A percentile compares a stretch with the other conserved stretches of the same genome.
Conservation (phyloP, 1,140 invertebrate genomes). For the Diachasmimorpha longicaudata region DNA sequence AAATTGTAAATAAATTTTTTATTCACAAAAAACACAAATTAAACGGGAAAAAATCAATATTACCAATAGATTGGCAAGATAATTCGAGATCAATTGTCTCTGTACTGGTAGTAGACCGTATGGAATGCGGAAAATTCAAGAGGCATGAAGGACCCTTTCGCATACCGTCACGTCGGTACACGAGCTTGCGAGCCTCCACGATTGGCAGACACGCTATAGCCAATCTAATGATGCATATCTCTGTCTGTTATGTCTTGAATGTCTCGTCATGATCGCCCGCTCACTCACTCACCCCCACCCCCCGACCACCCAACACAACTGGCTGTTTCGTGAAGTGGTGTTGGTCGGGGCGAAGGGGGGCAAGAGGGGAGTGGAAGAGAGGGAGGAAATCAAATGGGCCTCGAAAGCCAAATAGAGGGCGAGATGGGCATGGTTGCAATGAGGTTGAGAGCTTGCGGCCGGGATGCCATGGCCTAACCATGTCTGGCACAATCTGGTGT, state of each 20-base stretch:
- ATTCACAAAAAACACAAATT: no score
- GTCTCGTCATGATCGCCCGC: slow-evolving; percentile 45
- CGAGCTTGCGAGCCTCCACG: slow-evolving; percentile 34
- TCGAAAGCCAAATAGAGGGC: slow-evolving; percentile 34
- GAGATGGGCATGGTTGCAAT: slow-evolving; percentile 48
- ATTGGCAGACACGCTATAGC: slow-evolving; percentile 38
- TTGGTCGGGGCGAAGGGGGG: no score
- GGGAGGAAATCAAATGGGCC: slow-evolving; percentile 13
- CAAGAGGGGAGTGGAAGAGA: neutral
- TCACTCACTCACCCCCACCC: neutral
- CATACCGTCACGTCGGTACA: slow-evolving; percentile 40
- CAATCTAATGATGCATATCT: slow-evolving; percentile 58
- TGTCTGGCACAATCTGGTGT: slow-evolving; percentile 43
- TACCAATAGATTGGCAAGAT: neutral
- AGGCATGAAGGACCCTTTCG: slow-evolving; percentile 40
- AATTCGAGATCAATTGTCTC: neutral
- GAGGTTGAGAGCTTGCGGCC: slow-evolving; percentile 59
- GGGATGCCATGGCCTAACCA: slow-evolving; percentile 54
- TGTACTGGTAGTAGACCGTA: neutral
- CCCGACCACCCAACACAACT: neutral
- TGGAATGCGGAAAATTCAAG: slow-evolving; percentile 42
- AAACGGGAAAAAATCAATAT: no score
- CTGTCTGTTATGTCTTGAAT: slow-evolving; percentile 56
- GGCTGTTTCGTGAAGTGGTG: slow-evolving; percentile 19
- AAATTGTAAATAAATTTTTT: no score